Evolutionary conservation across 2,113 vertebrate species (phyloP).

Genomic region (Burhinus bistriatus): DNA sequence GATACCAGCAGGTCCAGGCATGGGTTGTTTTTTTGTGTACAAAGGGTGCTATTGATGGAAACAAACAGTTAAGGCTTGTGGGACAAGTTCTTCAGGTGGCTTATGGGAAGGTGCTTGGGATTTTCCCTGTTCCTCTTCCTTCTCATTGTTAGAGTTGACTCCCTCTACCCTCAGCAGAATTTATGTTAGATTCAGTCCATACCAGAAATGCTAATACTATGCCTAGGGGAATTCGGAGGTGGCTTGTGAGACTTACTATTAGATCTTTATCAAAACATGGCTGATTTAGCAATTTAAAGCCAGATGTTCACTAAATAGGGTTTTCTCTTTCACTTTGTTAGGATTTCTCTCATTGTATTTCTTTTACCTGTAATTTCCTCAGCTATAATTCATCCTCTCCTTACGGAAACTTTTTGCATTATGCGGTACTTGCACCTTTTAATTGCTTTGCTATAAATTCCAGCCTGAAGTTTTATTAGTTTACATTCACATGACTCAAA

Average conservation of each 20-base stretch:
- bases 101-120: conserved; percentile 58
- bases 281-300: not conserved
- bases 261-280: not conserved
- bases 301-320: not conserved
- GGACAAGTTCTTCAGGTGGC: conserved; percentile 67
- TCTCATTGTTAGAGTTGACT: not conserved
- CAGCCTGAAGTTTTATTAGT: not conserved
- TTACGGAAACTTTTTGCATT: not conserved
- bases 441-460: not conserved
- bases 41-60: conserved; percentile 66
- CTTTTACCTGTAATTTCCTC: not conserved
- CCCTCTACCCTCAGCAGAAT: not conserved
- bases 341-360: not conserved
- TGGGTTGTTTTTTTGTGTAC: conserved; percentile 54
- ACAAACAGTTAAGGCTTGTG: conserved; percentile 57
- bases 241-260: not conserved
- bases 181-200: not conserved
- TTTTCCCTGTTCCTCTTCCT: conserved; percentile 66
- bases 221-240: not conserved
- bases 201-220: not conserved
- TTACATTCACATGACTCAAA: not conserved
- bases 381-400: not conserved
- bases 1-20: conserved; percentile 28
- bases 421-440: not conserved
- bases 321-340: not conserved